Evolutionary conservation across 2,888 invertebrate species (phyloP).

Genomic region (Hoplodrina ambigua): DNA sequence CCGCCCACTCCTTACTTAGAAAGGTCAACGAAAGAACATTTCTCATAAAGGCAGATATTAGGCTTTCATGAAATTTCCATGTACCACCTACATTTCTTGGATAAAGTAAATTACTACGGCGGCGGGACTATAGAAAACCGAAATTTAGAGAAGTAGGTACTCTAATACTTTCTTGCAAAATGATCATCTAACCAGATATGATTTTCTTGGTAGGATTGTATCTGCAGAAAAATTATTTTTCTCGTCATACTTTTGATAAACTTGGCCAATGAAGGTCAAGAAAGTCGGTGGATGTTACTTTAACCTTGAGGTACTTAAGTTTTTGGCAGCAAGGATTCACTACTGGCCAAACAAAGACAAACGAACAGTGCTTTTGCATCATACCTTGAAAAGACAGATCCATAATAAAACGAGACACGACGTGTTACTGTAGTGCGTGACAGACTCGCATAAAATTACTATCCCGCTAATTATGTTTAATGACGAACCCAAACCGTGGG

Average conservation of each 20-base stretch:
- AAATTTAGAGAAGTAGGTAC: neutral
- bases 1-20: constrained; percentile 46
- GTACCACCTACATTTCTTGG: constrained; percentile 28
- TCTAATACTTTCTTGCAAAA: neutral
- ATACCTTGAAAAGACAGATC: neutral
- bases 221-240: neutral
- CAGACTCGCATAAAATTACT: constrained; percentile 9
- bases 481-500: constrained; percentile 12
- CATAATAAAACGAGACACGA: neutral
- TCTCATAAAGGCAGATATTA: constrained; percentile 21
- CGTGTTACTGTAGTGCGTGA: constrained; percentile 5
- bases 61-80: constrained; percentile 42
- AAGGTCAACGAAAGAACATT: constrained; percentile 43
- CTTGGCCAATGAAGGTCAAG: neutral
- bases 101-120: constrained; percentile 14
- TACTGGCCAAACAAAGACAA: neutral
- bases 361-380: neutral
- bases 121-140: neutral
- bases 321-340: neutral
- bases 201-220: neutral
- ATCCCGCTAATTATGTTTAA: constrained; percentile 21
- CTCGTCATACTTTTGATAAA: neutral
- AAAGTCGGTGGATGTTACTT: neutral
- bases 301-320: too few relatives aligned
- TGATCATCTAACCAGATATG: neutral